These are phyloP conservation scores for Embidobia sp. DNA, from an alignment of 2,888 invertebrate species.

Conservation along the genomic window DNA sequence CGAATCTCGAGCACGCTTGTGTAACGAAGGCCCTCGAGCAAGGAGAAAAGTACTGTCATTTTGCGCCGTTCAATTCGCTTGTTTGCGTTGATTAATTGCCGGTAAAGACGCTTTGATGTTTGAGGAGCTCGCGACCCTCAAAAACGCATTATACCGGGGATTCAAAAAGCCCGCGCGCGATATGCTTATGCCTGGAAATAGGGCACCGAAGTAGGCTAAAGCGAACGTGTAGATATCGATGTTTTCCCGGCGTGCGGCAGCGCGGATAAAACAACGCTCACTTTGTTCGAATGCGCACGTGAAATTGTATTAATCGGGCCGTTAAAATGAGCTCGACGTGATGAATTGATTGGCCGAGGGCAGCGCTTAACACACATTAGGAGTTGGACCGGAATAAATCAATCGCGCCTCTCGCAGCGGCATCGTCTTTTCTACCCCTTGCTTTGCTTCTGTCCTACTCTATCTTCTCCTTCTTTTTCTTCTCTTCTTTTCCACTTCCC, in stretches of 20 bases:
- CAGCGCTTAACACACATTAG: conserved; percentile 14
- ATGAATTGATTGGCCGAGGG: conserved; percentile 40
- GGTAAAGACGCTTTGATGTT: not conserved
- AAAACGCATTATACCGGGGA: conserved; percentile 21
- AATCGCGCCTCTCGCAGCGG: conserved; percentile 1
- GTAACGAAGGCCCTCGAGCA: no score
- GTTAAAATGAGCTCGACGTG: conserved; percentile 17
- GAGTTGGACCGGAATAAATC: conserved; percentile 25
- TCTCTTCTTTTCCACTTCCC: no score
- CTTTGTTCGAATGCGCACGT: conserved; percentile 47
- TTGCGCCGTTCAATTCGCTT: no score
- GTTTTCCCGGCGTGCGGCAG: conserved; percentile 14
- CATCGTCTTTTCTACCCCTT: not conserved
- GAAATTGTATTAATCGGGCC: conserved; percentile 43
- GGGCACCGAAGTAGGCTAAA: conserved; percentile 55
- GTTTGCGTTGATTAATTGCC: not conserved
- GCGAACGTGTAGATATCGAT: conserved; percentile 34
- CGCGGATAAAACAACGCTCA: conserved; percentile 39
- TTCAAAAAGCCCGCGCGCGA: conserved; percentile 18
- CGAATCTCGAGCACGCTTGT: no score
- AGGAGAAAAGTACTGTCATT: no score
- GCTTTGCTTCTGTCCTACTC: no score
- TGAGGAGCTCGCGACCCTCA: not conserved
- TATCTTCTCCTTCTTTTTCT: not conserved
- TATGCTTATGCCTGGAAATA: conserved; percentile 43